Evolutionary conservation across 2,113 vertebrate species (phyloP).

Genomic region (Lagopus leucura): DNA sequence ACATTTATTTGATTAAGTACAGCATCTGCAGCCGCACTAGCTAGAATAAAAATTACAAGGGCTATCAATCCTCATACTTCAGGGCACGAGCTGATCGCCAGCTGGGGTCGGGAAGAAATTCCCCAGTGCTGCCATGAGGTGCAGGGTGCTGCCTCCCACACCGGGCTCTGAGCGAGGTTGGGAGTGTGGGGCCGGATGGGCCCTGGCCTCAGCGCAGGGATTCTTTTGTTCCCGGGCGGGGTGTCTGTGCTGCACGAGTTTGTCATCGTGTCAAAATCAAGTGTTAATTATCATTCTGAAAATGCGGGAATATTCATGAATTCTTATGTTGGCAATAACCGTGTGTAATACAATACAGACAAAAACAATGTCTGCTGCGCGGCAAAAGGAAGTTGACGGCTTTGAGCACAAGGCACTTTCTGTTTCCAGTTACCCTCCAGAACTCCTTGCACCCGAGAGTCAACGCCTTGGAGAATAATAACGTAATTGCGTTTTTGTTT

Average conservation of each 20-base stretch:
- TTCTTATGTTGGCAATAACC: constrained; percentile 70
- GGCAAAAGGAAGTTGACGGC: constrained; percentile 73
- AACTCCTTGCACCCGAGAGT: constrained; percentile 65
- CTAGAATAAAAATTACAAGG: constrained; percentile 72
- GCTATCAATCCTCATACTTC: constrained; percentile 75
- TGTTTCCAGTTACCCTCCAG: constrained; percentile 78
- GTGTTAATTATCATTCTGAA: constrained; percentile 69
- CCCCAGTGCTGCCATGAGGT: constrained; percentile 70
- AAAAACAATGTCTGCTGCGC: constrained; percentile 59
- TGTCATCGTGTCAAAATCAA: constrained; percentile 70
- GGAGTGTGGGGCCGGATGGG: constrained; percentile 34
- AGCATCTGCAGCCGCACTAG: constrained; percentile 62
- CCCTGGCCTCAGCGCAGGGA: constrained; percentile 52
- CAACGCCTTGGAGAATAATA: constrained; percentile 73
- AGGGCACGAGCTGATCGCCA: constrained; percentile 74
- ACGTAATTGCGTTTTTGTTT: constrained; percentile 78
- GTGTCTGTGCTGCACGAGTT: constrained; percentile 55
- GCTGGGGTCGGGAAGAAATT: constrained; percentile 66
- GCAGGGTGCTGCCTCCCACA: constrained; percentile 51
- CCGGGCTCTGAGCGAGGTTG: constrained; percentile 22
- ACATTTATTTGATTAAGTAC: constrained; percentile 71
- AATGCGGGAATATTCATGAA: constrained; percentile 76
- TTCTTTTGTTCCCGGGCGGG: constrained; percentile 63
- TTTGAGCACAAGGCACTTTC: constrained; percentile 73
- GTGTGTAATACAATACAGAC: constrained; percentile 62